Base-by-base conservation (phyloP, 2,113 vertebrate genomes). In the Amphiprion percula region DNA sequence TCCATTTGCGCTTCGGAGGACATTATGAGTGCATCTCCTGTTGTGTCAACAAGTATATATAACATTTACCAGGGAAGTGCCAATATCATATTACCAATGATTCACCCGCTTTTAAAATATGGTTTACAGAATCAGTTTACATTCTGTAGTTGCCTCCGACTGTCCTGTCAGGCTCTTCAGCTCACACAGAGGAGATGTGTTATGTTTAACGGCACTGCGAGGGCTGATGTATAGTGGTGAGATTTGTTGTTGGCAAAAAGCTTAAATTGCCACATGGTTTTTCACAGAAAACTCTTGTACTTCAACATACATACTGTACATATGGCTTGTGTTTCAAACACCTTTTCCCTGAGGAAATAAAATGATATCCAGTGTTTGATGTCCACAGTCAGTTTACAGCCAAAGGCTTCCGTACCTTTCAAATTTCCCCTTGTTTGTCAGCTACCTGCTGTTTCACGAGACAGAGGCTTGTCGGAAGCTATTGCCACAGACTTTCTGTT, bases 371-470 rank as follows among this genome's bases (percentile, higher is more conserved):
- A 92, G 88, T 89, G 92, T 94, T 94, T 95, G 94, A 95, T 94
- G 93, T 94, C 94, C 87, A 91, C 88, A 94, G 89, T 91, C 90
- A 88, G 84, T 94, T 94, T 93, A 92, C 85, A 92, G 91, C 93
- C 93, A 94, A 94, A 93, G 92, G 91, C 90, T 94, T 92, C 88
- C 85, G 79, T 88, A 88, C 82, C 84, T 90, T 93, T 94, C 84
- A 91, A 87, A 87, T 87, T 77, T 83, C 77, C 90, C 82, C 89
- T 88, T 91, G 91, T 95, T 94, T 94, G 93, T 94, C 93, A 93
- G 90, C 90, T 95, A 94, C 94, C 94, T 94, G 94, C 95, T 94
- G 93, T 94, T 95, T 94, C 92, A 93, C 56, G 86, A 93, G 89
- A 92, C 87, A 86, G 85, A 90, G 84, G 90, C 92, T 93, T 93